A percentile compares a stretch with the other conserved stretches of the same genome.
Conservation (phyloP, 2,888 invertebrate genomes). For the Phyllotreta striolata region DNA sequence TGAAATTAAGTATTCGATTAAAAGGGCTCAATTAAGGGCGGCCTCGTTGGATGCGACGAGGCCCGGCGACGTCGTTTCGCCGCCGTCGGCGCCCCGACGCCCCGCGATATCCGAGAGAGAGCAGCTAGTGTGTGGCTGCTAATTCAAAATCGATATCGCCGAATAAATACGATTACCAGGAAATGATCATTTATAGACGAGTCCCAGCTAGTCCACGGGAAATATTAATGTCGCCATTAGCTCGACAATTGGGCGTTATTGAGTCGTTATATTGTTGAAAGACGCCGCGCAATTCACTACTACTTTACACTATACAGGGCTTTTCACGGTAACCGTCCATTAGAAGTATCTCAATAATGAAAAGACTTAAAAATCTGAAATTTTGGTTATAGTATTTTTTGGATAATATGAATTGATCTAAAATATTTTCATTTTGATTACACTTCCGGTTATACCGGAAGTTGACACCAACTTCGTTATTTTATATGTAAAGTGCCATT, state of each 20-base stretch:
- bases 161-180: conserved; percentile 39
- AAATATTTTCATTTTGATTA: too few relatives aligned
- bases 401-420: too few relatives aligned
- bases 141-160: conserved; percentile 40
- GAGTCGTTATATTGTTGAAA: background rate
- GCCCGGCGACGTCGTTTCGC: conserved; percentile 6
- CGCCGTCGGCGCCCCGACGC: background rate
- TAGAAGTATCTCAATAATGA: too few relatives aligned
- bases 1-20: conserved; percentile 29
- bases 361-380: too few relatives aligned
- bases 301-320: too few relatives aligned
- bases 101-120: conserved; percentile 14
- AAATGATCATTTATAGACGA: conserved; percentile 39
- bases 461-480: too few relatives aligned
- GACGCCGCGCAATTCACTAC: too few relatives aligned
- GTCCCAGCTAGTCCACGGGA: conserved; percentile 31
- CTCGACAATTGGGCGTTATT: conserved; percentile 12
- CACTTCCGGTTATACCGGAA: too few relatives aligned
- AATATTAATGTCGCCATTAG: conserved; percentile 32
- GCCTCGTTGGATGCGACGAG: conserved; percentile 5
- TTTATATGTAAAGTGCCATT: too few relatives aligned
- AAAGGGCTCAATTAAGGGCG: conserved; percentile 28
- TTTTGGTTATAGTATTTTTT: too few relatives aligned
- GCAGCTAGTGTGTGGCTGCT: conserved; percentile 29
- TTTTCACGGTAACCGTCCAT: too few relatives aligned